These are phyloP conservation scores for Plagodis pulveraria DNA, from an alignment of 2,888 invertebrate genomes.

Conservation along the genomic window DNA sequence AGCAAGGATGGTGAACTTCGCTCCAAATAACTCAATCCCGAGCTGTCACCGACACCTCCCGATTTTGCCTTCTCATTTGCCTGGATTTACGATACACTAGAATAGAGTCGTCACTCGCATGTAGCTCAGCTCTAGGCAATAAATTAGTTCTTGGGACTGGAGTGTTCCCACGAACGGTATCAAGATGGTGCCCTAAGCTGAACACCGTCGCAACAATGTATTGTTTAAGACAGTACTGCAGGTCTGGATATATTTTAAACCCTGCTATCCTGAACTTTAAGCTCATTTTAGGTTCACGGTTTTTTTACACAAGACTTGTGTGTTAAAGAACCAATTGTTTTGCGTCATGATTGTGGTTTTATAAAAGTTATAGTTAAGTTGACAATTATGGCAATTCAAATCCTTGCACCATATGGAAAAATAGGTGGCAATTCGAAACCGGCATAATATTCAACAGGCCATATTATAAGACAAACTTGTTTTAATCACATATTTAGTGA, in stretches of 20 bases:
- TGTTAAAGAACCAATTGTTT: too few relatives aligned
- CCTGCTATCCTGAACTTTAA: too few relatives aligned
- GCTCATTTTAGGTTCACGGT: too few relatives aligned
- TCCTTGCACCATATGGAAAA: too few relatives aligned
- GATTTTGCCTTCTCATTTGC: slow-evolving; percentile 57
- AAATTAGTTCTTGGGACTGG: slow-evolving; percentile 73
- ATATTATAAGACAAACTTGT: too few relatives aligned
- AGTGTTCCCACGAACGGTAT: slow-evolving; percentile 81
- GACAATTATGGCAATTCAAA: too few relatives aligned
- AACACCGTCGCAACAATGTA: slow-evolving; percentile 51
- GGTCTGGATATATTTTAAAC: background rate
- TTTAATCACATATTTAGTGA: too few relatives aligned
- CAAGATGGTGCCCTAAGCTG: slow-evolving; percentile 74
- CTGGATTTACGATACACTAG: slow-evolving; percentile 62
- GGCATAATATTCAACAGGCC: too few relatives aligned
- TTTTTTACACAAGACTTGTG: too few relatives aligned
- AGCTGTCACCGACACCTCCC: slow-evolving; percentile 29
- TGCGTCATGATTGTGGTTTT: too few relatives aligned
- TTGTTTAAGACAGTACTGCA: slow-evolving; percentile 10
- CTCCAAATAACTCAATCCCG: slow-evolving; percentile 12
- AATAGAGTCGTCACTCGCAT: slow-evolving; percentile 82
- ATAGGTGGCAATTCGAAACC: too few relatives aligned
- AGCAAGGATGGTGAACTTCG: background rate
- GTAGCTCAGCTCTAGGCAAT: slow-evolving; percentile 72
- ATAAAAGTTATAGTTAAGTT: too few relatives aligned